Percentiles rank a stretch among this genome's conserved stretches.
phyloP scores from a whole-genome alignment of 2,113 vertebrate species.

The Mohoua ochrocephala region DNA sequence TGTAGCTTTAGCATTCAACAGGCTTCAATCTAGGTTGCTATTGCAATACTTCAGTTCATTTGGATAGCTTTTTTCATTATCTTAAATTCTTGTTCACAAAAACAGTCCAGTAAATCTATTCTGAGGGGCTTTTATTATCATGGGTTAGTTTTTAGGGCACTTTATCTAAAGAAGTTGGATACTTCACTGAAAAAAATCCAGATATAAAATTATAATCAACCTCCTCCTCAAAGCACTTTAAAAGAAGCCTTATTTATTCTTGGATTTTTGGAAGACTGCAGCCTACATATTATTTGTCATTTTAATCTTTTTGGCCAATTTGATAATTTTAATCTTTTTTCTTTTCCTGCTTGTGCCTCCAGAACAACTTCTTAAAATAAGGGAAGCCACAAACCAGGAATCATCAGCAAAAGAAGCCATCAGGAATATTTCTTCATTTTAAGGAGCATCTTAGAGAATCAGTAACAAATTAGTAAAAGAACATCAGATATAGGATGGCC shows the following conservation, averaged over 20 bases:
- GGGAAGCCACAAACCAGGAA: not conserved
- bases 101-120: not conserved
- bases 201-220: constrained; percentile 50
- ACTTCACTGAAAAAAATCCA: constrained; percentile 10
- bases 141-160: not conserved
- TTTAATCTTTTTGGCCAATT: constrained; percentile 61
- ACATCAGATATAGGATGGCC: not conserved
- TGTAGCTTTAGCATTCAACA: not conserved
- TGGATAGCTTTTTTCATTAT: not conserved
- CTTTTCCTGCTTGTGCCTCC: constrained; percentile 7
- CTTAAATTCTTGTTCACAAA: not conserved
- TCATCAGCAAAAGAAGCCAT: not conserved
- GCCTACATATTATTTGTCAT: constrained; percentile 64
- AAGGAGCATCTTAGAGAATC: not conserved
- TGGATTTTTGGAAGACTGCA: constrained; percentile 57
- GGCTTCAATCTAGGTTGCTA: not conserved
- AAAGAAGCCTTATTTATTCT: constrained; percentile 64
- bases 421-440: not conserved
- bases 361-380: constrained; percentile 1
- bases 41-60: not conserved
- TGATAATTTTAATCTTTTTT: constrained; percentile 54
- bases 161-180: not conserved
- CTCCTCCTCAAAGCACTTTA: constrained; percentile 58
- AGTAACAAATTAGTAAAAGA: not conserved
- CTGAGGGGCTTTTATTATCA: not conserved